These are phyloP conservation scores for Tachypleus tridentatus DNA, from an alignment of 1,140 invertebrate species.

Conservation along the genomic window DNA sequence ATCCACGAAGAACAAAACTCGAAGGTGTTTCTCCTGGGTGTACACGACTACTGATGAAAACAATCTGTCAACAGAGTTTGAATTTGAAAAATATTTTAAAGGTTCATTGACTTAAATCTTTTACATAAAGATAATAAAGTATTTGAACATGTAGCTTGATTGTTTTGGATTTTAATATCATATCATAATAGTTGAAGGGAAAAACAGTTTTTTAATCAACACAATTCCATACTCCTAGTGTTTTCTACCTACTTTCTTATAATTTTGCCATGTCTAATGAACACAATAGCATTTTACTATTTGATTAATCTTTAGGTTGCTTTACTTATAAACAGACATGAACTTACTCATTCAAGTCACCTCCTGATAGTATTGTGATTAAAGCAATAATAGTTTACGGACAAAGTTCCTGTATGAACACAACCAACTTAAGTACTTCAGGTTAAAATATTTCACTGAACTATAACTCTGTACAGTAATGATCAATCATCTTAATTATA, in stretches of 20 bases:
- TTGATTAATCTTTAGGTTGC: too few relatives aligned
- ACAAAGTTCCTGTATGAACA: too few relatives aligned
- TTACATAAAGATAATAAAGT: background rate
- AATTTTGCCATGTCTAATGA: too few relatives aligned
- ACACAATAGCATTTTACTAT: too few relatives aligned
- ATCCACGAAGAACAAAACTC: constrained; percentile 85
- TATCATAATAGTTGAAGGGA: background rate
- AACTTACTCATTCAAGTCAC: too few relatives aligned
- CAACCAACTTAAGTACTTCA: too few relatives aligned
- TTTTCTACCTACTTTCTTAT: too few relatives aligned
- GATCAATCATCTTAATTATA: background rate
- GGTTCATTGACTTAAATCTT: background rate
- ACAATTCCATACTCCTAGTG: too few relatives aligned
- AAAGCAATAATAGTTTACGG: too few relatives aligned
- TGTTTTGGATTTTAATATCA: background rate
- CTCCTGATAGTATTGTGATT: too few relatives aligned
- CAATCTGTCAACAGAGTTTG: constrained; percentile 33
- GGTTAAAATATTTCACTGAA: background rate
- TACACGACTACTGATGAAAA: constrained; percentile 78
- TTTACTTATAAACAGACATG: too few relatives aligned
- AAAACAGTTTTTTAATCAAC: background rate
- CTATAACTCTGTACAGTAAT: background rate
- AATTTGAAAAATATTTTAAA: background rate
- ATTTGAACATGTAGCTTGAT: background rate
- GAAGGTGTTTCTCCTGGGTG: constrained; percentile 88